Base-by-base conservation (phyloP, 1,140 invertebrate species). In the Reticulitermes speratus region DNA sequence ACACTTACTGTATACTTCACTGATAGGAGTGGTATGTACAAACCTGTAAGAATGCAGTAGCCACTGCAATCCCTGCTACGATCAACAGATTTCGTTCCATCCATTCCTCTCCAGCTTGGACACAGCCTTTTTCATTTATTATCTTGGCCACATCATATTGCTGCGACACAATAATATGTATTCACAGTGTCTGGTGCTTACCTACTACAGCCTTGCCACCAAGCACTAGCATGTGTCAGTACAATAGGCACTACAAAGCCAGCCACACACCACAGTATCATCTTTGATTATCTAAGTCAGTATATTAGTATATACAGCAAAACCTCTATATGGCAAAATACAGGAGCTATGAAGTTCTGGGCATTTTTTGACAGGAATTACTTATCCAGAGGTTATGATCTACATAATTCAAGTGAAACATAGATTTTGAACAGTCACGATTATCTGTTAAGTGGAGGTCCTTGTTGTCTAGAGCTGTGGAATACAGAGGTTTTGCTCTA, bases 91-190 rank as follows among this genome's bases (percentile, higher is more conserved):
- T 99, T 90, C 94, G 93, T 90, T 99, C 97, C 88, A 98, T 94
- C 98, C 98, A 99, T 90, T 97, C 96, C 91, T 99, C 97, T 30
- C 96, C 96, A 75, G 97, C 96, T 90, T 97, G 95, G 88, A 99
- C 93, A 92, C 98, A 99, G 89, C 98, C 98, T 90, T 96, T 97
- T 90, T 98, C 97, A 92, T 98, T 96, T 91, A 99, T 98, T 88
- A 96, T 96, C 92, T 95, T 96, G 89, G 93, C 93, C 88, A 95
- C 92, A 91, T 96, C 95, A 92, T 92, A 93, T 91, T 91, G 95
- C 95, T 96, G 92, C 87, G 91, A 92, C 91, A 75, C 65, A 75
- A 75, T 30, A 30, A 75, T 9, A 75, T 75, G 65, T 12, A 75
- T 30, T 75, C 8, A 75, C 65, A 75, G n/a, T 25, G n/a, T 30